phyloP scores from a whole-genome alignment of 2,113 vertebrate species.

The Tricholaema leucomelas region DNA sequence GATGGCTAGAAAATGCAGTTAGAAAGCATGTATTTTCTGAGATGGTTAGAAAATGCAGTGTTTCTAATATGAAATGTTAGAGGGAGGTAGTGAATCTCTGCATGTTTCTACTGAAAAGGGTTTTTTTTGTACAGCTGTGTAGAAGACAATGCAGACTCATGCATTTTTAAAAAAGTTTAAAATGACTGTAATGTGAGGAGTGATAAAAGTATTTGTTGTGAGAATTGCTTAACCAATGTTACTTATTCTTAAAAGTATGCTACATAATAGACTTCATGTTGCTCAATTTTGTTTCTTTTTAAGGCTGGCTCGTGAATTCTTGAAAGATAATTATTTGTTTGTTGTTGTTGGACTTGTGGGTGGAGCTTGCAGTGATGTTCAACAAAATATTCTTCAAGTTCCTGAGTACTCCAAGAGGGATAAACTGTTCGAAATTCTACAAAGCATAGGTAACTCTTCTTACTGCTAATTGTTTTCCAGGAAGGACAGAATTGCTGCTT shows the following conservation, averaged over 20 bases:
- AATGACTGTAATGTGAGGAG: background rate
- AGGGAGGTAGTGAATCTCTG: background rate
- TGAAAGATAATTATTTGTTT: slow-evolving; percentile 88
- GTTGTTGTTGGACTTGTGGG: slow-evolving; percentile 90
- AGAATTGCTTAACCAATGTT: background rate
- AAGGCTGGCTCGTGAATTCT: slow-evolving; percentile 88
- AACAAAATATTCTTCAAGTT: slow-evolving; percentile 86
- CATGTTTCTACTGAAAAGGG: background rate
- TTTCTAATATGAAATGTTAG: background rate
- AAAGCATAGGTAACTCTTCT: slow-evolving; percentile 76
- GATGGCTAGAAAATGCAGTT: background rate
- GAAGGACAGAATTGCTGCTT: background rate
- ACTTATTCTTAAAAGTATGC: background rate
- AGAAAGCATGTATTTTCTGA: background rate
- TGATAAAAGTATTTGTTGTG: background rate
- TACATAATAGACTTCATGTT: accelerated
- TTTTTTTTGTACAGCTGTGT: background rate
- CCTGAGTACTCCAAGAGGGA: slow-evolving; percentile 85
- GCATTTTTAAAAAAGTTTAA: background rate
- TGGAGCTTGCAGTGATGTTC: slow-evolving; percentile 91
- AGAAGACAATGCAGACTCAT: background rate
- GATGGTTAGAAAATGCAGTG: too few species aligned
- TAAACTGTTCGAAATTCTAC: slow-evolving; percentile 87
- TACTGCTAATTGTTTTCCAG: background rate
- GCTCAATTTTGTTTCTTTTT: slow-evolving; percentile 18